Evolutionary conservation across 2,888 invertebrate genomes (phyloP), one percentile per base, ranked within the genome.

Genomic region (Timema podura): DNA sequence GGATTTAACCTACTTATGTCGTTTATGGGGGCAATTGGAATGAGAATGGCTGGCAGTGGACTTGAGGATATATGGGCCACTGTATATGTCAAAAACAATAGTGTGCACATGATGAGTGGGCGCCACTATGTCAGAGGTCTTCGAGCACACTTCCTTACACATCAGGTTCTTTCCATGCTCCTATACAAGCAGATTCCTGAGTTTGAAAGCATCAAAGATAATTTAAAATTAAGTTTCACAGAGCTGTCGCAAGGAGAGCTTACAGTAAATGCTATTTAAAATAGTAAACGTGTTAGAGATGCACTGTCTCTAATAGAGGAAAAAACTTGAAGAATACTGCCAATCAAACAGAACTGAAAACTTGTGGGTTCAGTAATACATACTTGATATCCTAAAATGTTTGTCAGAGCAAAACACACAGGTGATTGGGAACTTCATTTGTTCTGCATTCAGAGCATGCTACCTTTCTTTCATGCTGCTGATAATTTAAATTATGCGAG

Each of bases 1-100:
- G 67, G 54, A 48, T 67, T 67, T 57, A 59, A 68, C 44, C 13
- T 68, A 13, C 30, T 68, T 54, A 57, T 68, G 44, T 68, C 59
- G 11, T 68, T 44, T 46, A 68, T 68, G 59, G 68, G 59, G 5
- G 30, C 57, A 10, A 46, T 68, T 10, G 61, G 68, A 5, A 16
- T 15, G 16, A 68, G 46, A 15, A 68, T 68, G 64, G 48, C n/a
- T 7, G 68, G 61, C 45, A 68, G 68, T 16, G 68, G 68, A 5
- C 47, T 68, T 13, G 47, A 46, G 16, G 47, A 68, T 11, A 13
- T 68, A 48, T 68, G 61, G 68, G 15, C 44, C 9, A 44, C 46
- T 9, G 48, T 11, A 15, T 6, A 68, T n/a, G 61, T 61, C 5
- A 68, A 68, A 46, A 59, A 59, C 46, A 59, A 9, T n/a, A 16